Percentiles rank a stretch among this genome's conserved stretches.
Conservation (phyloP, 2,113 vertebrate species). For the Nanorana parkeri region DNA sequence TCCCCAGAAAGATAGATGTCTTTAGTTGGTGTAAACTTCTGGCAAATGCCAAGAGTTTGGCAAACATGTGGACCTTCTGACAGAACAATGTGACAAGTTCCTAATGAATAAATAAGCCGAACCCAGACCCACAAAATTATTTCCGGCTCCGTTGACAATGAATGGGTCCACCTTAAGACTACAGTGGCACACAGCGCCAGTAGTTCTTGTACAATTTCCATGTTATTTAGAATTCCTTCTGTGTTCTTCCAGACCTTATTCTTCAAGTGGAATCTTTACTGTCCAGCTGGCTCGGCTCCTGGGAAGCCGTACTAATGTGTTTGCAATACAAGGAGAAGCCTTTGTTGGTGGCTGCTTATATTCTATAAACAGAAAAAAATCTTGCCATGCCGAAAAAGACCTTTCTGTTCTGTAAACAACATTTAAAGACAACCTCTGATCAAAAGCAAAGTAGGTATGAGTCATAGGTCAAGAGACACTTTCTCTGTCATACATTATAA, state of each 20-base stretch:
- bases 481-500: too few relatives aligned
- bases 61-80: too few relatives aligned
- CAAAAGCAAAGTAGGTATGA: not conserved
- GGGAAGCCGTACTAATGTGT: not conserved
- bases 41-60: too few relatives aligned
- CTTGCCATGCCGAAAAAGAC: too few relatives aligned
- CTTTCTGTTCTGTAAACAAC: too few relatives aligned
- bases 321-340: constrained; percentile 1
- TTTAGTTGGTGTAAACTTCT: too few relatives aligned
- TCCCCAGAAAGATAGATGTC: too few relatives aligned
- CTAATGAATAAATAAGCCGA: too few relatives aligned
- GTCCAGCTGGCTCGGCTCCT: constrained; percentile 33
- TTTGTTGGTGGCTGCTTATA: not conserved
- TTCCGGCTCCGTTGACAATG: too few relatives aligned
- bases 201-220: constrained; percentile 6
- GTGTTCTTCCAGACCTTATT: constrained; percentile 33
- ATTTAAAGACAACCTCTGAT: not conserved
- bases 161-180: not conserved
- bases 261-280: constrained; percentile 11
- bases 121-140: too few relatives aligned
- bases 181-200: constrained; percentile 1
- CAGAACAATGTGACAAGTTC: too few relatives aligned
- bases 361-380: not conserved
- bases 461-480: not conserved
- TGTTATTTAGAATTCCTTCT: not conserved